These are phyloP conservation scores for Villa cingulata DNA, from an alignment of 2,888 invertebrate genomes.

Conservation along the genomic window DNA sequence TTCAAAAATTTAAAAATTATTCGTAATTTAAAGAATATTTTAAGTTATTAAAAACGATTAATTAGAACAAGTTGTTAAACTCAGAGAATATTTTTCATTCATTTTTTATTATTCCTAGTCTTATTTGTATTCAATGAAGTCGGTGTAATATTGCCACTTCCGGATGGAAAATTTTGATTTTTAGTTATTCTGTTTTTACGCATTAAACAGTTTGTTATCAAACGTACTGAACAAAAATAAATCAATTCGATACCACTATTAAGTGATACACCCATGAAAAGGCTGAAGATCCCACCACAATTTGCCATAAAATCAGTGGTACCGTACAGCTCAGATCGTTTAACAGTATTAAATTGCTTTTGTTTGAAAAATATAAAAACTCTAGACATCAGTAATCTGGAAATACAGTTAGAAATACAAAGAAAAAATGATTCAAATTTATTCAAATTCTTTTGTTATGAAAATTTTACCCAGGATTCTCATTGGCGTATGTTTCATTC, in stretches of 20 bases:
- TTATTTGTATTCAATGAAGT: no score
- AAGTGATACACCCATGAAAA: constrained; percentile 34
- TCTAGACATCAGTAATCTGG: constrained; percentile 42
- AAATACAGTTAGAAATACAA: no score
- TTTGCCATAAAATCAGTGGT: constrained; percentile 53
- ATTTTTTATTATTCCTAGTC: no score
- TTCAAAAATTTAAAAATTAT: no score
- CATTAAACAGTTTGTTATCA: constrained; percentile 30
- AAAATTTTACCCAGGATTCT: constrained; percentile 15
- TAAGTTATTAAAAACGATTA: no score
- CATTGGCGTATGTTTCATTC: constrained; percentile 13
- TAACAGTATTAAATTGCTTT: constrained; percentile 52
- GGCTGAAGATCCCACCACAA: constrained; percentile 50
- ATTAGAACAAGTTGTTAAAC: no score
- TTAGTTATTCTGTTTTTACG: constrained; percentile 15
- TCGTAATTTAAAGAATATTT: no score
- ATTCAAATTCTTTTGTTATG: not conserved
- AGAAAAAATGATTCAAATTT: not conserved
- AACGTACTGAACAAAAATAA: constrained; percentile 39
- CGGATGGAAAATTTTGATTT: no score
- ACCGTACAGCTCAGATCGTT: constrained; percentile 52
- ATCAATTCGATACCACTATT: constrained; percentile 38
- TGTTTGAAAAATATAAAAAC: constrained; percentile 58
- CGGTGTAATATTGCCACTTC: no score
- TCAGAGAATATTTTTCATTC: no score